Percentiles rank a stretch among this genome's conserved stretches.
phyloP scores from a whole-genome alignment of 2,113 vertebrate genomes.

The Cygnus buccinator region DNA sequence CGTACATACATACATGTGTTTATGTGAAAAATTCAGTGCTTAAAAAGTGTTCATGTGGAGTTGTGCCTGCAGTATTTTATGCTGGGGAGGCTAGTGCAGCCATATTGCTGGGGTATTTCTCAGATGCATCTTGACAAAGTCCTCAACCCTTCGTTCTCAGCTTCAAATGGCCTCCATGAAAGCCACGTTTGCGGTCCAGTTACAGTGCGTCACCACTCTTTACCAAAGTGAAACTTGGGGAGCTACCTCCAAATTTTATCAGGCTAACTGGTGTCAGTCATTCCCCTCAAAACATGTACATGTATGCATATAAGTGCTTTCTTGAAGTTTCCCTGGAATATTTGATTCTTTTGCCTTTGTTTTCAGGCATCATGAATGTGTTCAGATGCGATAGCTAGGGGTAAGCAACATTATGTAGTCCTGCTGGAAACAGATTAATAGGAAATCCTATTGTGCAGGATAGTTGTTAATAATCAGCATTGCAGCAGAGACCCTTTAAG shows the following conservation, averaged over 20 bases:
- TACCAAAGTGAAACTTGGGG: background rate
- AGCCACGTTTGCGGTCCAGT: background rate
- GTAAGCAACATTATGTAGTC: background rate
- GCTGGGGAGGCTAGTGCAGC: background rate
- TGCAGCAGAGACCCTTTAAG: background rate
- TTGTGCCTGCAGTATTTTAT: background rate
- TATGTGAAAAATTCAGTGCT: background rate
- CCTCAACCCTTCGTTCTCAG: background rate
- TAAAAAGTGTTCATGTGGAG: background rate
- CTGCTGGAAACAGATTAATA: background rate
- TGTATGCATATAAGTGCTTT: background rate
- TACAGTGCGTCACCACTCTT: fast-evolving
- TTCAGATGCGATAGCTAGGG: background rate
- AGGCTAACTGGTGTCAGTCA: background rate
- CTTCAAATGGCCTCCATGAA: background rate
- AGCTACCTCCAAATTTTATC: background rate
- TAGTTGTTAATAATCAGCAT: background rate
- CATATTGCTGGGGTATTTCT: background rate
- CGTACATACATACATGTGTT: background rate
- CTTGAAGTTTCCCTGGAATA: background rate
- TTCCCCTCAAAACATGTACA: fast-evolving
- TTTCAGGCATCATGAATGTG: background rate
- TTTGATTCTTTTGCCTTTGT: background rate
- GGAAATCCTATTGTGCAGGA: background rate
- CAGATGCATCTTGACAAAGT: background rate